Conservation (phyloP, 2,113 vertebrate species). For the Corythornis cristatus region DNA sequence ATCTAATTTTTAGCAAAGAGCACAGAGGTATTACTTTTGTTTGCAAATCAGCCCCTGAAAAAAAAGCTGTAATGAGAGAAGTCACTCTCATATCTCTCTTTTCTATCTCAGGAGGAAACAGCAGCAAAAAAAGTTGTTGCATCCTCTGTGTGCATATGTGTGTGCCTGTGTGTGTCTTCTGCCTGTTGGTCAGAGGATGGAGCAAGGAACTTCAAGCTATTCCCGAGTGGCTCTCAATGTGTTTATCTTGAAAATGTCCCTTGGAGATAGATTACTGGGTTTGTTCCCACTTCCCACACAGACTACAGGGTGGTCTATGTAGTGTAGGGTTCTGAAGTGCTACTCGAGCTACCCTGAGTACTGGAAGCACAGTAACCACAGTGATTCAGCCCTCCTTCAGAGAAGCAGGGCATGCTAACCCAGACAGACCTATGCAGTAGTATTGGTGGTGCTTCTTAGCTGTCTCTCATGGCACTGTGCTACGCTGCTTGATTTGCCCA, state of each 20-base stretch:
- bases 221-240: rapidly evolving
- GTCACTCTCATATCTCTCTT: neutral
- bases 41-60: neutral
- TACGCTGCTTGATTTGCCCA: neutral
- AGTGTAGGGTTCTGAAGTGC: neutral
- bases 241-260: neutral
- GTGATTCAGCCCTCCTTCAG: neutral
- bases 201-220: neutral
- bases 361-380: neutral
- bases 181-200: neutral
- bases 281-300: neutral
- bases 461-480: too few species aligned
- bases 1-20: neutral
- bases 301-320: rapidly evolving
- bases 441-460: neutral
- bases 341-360: neutral
- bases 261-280: neutral
- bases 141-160: too few species aligned
- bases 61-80: neutral
- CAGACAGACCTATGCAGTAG: too few species aligned
- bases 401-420: neutral
- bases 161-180: neutral
- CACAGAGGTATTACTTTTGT: neutral
- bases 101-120: neutral
- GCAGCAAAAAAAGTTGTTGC: neutral